Evolutionary conservation across 2,113 vertebrate species (phyloP).

Genomic region (Aspidoscelis tigris): DNA sequence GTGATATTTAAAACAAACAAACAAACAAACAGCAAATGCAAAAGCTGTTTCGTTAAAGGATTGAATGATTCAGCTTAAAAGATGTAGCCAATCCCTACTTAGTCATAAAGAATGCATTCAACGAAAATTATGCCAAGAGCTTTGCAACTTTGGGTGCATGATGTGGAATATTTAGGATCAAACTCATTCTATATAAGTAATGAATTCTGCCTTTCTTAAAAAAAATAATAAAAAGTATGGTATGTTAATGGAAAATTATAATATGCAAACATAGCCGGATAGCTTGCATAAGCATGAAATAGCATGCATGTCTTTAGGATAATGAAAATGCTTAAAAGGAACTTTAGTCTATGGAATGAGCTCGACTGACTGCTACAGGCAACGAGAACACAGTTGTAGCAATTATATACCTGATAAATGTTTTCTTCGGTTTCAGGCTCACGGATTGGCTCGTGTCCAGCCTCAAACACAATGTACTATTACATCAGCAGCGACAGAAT

Average conservation of each 20-base stretch:
- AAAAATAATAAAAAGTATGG: slow-evolving; percentile 14
- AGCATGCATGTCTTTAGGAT: slow-evolving; percentile 45
- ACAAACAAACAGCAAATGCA: slow-evolving; percentile 2
- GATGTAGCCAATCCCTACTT: background rate
- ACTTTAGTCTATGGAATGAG: slow-evolving; percentile 47
- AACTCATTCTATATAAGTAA: background rate
- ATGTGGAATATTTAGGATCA: background rate
- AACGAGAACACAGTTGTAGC: slow-evolving; percentile 56
- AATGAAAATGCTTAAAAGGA: slow-evolving; percentile 56
- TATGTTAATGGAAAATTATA: slow-evolving; percentile 45
- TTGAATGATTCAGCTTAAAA: slow-evolving; percentile 41
- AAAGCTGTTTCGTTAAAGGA: slow-evolving; percentile 34
- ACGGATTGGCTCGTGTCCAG: slow-evolving; percentile 99
- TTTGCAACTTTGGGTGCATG: background rate
- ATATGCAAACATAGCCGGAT: slow-evolving; percentile 33
- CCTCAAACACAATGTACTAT: slow-evolving; percentile 99
- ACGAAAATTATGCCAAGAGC: background rate
- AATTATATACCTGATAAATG: slow-evolving; percentile 98
- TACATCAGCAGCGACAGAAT: slow-evolving; percentile 85
- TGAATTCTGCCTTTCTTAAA: slow-evolving; percentile 21
- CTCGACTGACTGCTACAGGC: slow-evolving; percentile 28
- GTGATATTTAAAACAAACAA: background rate
- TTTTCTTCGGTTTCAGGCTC: slow-evolving; percentile 98
- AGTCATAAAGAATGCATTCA: slow-evolving; percentile 26
- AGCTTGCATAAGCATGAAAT: slow-evolving; percentile 52